phyloP scores from a whole-genome alignment of 1,140 invertebrate genomes.

The Battus philenor region DNA sequence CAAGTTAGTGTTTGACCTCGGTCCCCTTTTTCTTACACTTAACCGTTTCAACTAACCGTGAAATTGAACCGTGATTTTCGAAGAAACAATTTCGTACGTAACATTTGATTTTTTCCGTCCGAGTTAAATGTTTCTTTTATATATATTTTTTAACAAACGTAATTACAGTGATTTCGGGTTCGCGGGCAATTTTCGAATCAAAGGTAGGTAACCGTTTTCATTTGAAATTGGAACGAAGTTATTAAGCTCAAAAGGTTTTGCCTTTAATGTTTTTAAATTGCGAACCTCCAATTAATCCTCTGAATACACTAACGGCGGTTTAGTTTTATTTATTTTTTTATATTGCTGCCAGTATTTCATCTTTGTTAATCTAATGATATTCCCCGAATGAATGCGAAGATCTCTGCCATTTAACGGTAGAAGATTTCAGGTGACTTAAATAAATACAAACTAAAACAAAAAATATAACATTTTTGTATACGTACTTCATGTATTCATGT shows the following conservation, averaged over 20 bases:
- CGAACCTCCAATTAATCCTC: no score
- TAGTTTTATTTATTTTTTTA: no score
- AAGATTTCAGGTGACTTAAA: no score
- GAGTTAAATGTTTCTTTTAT: constrained; percentile 3
- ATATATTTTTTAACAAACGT: constrained; percentile 4
- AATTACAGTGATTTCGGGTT: constrained; percentile 11
- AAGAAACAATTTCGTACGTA: constrained; percentile 24
- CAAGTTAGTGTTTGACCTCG: constrained; percentile 6
- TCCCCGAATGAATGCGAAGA: no score
- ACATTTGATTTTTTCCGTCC: constrained; percentile 15
- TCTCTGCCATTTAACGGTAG: no score
- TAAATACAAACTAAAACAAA: no score
- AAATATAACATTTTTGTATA: no score
- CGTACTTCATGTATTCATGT: no score
- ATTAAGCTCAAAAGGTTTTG: constrained; percentile 9
- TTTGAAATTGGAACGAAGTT: constrained; percentile 3
- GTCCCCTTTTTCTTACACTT: constrained; percentile 20
- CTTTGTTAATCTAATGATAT: no score
- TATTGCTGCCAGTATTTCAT: no score
- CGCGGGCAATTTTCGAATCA: constrained; percentile 13
- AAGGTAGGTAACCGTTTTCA: constrained; percentile 4
- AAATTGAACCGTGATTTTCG: constrained; percentile 27
- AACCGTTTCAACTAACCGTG: constrained; percentile 31
- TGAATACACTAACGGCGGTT: no score
- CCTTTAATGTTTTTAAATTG: constrained; percentile 12